Evolutionary conservation across 2,888 invertebrate genomes (phyloP), one percentile per base, ranked within the genome.

Genomic region (Habrosyne pyritoides): DNA sequence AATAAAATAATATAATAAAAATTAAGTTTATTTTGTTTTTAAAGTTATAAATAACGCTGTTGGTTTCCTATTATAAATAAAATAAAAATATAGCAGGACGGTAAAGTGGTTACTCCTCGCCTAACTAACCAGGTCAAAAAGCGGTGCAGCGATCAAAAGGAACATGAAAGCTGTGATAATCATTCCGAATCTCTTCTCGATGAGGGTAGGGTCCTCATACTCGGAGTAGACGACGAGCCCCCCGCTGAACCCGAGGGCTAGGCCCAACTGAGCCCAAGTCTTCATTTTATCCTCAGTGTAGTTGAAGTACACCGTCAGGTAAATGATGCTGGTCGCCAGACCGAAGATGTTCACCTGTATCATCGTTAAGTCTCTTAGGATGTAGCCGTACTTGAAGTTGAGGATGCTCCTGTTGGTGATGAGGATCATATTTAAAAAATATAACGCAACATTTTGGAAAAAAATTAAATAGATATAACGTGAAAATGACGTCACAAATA

Each of bases 301-400:
- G 53, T 93, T 76, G 79, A 95, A 96, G 86, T 94, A 98, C 54
- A 96, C 86, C 60, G 93, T 63, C 58, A 95, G 83, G 79, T 97
- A 98, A 3, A 94, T 59, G 2, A 94, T 77, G 81, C 96, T 97
- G 53, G 97, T 87, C 0, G 93, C 84, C 59, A 96, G 88, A 61
- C 97, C 97, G 72, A 95, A 94, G 52, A 96, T 77, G 84, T 98
- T 98, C 21, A 97, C 96, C 74, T 93, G 94, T 51, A 96, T 95
- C 95, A 97, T 97, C 0, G 94, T 95, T 64, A 93, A 86, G 77
- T 98, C 98, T 50, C 94, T 90, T 59, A 97, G 90, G 48, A 98
- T 93, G 64, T 94, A 86, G 18, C 96, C 97, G 85, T 96, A 96
- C 75, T 96, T 95, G 60, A 98, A 89, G 93, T 96, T 96, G 56